A percentile compares a stretch with the other conserved stretches of the same genome.
Evolutionary conservation across 1,140 invertebrate species (phyloP).

Genomic region (Brachionus sp.): DNA sequence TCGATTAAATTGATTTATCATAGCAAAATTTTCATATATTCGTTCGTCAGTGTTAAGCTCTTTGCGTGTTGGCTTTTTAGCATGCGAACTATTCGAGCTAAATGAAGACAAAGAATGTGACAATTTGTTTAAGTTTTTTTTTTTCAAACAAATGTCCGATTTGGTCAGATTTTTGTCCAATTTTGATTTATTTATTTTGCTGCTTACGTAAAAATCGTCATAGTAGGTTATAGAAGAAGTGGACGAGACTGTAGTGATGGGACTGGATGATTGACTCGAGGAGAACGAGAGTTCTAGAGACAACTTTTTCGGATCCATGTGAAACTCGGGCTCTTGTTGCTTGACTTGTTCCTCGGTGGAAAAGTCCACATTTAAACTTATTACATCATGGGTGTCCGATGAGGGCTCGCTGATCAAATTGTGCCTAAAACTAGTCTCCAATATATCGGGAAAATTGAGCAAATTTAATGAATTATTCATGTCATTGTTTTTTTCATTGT

Average conservation of each 20-base stretch:
- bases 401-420: not conserved
- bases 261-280: not conserved
- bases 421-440: slow-evolving; percentile 11
- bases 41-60: not conserved
- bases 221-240: slow-evolving; percentile 18
- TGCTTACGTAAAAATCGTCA: slow-evolving; percentile 28
- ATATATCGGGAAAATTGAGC: not conserved
- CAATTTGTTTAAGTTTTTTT: not conserved
- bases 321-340: not conserved
- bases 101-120: slow-evolving; percentile 2
- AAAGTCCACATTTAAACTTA: slow-evolving; percentile 24
- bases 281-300: not conserved
- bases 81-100: not conserved
- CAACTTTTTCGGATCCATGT: not conserved
- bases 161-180: not conserved
- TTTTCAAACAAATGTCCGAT: not conserved
- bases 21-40: not conserved
- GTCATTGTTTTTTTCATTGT: not conserved
- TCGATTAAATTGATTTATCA: not conserved
- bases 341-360: not conserved
- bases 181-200: not conserved
- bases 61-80: not conserved
- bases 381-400: not conserved
- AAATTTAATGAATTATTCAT: not conserved
- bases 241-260: not conserved